Conservation (phyloP, 2,113 vertebrate genomes). For the Sinocyclocheilus grahami region DNA sequence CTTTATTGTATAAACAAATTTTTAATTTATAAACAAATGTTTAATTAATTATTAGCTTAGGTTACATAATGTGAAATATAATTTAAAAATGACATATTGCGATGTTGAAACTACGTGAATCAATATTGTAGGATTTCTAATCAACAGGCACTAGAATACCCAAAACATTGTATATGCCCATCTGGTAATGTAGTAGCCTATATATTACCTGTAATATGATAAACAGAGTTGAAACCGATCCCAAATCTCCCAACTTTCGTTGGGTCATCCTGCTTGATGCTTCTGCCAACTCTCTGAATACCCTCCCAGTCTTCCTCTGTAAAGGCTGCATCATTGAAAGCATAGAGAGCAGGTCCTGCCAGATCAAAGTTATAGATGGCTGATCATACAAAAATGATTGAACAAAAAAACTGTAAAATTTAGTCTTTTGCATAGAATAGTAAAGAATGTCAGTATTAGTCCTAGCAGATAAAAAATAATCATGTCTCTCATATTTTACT, state of each 20-base stretch:
- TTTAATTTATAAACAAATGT: background rate
- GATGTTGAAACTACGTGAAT: background rate
- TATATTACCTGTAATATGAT: slow-evolving; percentile 81
- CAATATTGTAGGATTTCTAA: background rate
- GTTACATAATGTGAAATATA: no score
- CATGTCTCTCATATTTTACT: background rate
- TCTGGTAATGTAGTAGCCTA: background rate
- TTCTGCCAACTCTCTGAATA: slow-evolving; percentile 77
- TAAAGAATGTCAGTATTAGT: background rate
- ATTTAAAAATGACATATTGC: background rate
- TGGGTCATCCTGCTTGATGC: slow-evolving; percentile 79
- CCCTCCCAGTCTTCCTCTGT: slow-evolving; percentile 79
- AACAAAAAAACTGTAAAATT: no score
- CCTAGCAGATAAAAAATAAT: background rate
- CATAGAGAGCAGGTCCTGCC: slow-evolving; percentile 82
- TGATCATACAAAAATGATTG: background rate
- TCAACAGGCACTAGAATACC: background rate
- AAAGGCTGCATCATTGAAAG: slow-evolving; percentile 80
- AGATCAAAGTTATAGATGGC: background rate
- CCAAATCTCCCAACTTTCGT: slow-evolving; percentile 82
- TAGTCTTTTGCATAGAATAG: background rate
- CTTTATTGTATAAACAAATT: background rate
- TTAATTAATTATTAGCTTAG: no score
- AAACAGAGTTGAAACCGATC: slow-evolving; percentile 86
- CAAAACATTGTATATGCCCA: background rate